Base-by-base conservation (phyloP, 2,888 invertebrate genomes). In the Dryococelus australis region DNA sequence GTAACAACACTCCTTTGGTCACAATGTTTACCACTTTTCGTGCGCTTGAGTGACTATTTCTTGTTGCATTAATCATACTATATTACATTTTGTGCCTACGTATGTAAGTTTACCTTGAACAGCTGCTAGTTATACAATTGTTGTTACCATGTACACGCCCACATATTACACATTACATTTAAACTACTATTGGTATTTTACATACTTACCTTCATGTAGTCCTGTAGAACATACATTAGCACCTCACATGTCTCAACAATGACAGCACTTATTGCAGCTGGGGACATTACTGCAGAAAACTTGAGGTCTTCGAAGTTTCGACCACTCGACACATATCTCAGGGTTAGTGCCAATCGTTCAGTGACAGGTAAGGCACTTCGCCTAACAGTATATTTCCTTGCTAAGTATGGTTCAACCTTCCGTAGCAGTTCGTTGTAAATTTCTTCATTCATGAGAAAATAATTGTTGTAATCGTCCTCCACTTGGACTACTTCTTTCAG, bases 271-370 rank as follows among this genome's bases (percentile, higher is more conserved):
- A 80, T 80, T 8, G 80, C 26, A 80, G 80, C 4, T 80, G n/a
- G 24, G 8, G 80, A 80, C 80, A n/a, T n/a, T n/a, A 80, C 13
- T 80, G 80, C 80, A 80, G 80, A 24, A n/a, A 80, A n/a, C 8
- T 79, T 79, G 26, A 80, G 79, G 27, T 79, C 79, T 79, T 80
- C 12, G 28, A 80, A 80, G 28, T 80, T 80, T 28, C 80, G 26
- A 9, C 80, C 26, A 20, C 0, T 80, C 28, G 80, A 13, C 26
- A 80, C 26, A 28, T 80, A 80, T 80, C 80, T 26, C n/a, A 80
- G 13, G 8, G 80, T 24, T 80, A 80, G 28, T 80, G n/a, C n/a
- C 28, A 24, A 80, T n/a, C 80, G 26, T 13, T 80, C 80, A 27
- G 28, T 28, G 28, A 9, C 80, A 26, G 80, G n/a, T 80, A 80